Base-by-base conservation (phyloP, 2,797 vertebrate genomes). In the Limnodromus scolopaceus region DNA sequence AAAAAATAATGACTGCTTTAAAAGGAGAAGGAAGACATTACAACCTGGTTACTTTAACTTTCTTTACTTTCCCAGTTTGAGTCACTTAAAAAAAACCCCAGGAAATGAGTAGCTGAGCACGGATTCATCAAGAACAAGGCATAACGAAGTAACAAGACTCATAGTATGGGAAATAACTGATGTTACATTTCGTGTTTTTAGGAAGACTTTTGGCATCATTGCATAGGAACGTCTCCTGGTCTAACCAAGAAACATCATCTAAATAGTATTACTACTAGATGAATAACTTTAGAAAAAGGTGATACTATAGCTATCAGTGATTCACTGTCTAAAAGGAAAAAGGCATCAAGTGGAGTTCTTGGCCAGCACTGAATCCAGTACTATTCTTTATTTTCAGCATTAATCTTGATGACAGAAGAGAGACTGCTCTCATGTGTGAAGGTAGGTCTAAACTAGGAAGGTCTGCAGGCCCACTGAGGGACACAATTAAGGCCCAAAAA, bases 391-490 rank as follows among this genome's bases (percentile, higher is more conserved):
- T 76, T 64, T 57, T 49, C 51, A 18, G 30, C 27, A 30, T n/a
- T 71, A 58, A 58, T 66, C 18, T 48, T 41, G 38, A 49, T 24
- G 20, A 53, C 17, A 68, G 55, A 74, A 43, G 27, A 71, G 17
- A 58, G 4, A 49, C 13, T 46, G 10, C 8, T 76, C 45, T 46
- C 19, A 32, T 0, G 1, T n/a, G 7, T 43, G 51, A 38, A 43
- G 18, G 30, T 10, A 45, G 23, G 19, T 61, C 19, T 69, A 27
- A 69, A 20, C 12, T 41, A 49, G 27, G 51, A 72, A 77, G 11
- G 15, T 34, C 72, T 66, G 39, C 64, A 45, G 22, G 25, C 20
- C 64, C 23, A 9, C 41, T 20, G 34, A 11, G 34, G 48, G 41
- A 32, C 55, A 77, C 64, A 24, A 57, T 17, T 16, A 36, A 36